Base-by-base conservation (phyloP, 2,797 vertebrate genomes). In the Chelonia mydas region DNA sequence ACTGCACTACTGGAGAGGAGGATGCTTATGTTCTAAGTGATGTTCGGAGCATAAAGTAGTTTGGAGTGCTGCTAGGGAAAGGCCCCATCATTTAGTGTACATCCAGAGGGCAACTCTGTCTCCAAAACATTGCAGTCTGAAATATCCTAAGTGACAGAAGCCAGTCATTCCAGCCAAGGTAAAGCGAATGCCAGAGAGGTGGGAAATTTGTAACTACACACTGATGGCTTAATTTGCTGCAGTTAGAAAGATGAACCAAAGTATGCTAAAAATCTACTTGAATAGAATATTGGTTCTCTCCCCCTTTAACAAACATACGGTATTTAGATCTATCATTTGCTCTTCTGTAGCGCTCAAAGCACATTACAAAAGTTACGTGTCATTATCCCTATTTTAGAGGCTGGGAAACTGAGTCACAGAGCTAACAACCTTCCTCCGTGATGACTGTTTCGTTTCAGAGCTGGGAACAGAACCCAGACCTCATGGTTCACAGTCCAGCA, bases 391-490 rank as follows among this genome's bases (percentile, higher is more conserved):
- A 25, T 76, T 61, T 41, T 72, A 72, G 65, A 72, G 74, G 84
- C 28, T 85, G 88, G 82, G 47, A 83, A 84, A 94, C 45, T 7
- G 50, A 84, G 21, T 47, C 28, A 83, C 1, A 83, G 81, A 84
- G 65, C 82, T 41, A 93, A 57, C 11, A 65, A 80, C 37, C 77
- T 59, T 79, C 84, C 59, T 53, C 81, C 68, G 17, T 1, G 3
- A 61, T 31, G 33, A 83, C 77, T 83, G 88, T 15, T 86, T 90
- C 84, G 55, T 68, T 53, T 41, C 80, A 95, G 53, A 93, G 91
- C 84, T 94, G 51, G 90, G 89, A 95, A 94, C 17, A 84, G 83
- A 83, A 85, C 87, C 82, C 77, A 95, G 88, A 50, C 65, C 16
- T 37, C 17, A 51, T 31, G 19, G 79, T 49, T n/a, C 68, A 55